Percentiles rank a stretch among this genome's conserved stretches.
phyloP scores from a whole-genome alignment of 2,113 vertebrate species.

The Columba livia region DNA sequence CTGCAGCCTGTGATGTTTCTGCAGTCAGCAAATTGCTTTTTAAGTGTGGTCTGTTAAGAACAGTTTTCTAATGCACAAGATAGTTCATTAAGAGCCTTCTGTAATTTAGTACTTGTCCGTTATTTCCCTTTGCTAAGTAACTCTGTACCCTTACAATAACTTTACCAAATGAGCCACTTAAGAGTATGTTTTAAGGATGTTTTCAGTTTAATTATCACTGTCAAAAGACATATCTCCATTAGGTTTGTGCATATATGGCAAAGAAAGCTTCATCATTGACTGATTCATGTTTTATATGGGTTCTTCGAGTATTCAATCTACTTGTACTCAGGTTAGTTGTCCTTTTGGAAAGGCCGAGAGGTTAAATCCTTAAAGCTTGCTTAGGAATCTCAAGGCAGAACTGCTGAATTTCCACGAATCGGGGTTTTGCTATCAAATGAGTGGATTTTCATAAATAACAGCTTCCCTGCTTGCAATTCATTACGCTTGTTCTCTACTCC shows the following conservation, averaged over 20 bases:
- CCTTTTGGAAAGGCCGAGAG: background rate
- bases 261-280: background rate
- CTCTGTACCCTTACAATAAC: background rate
- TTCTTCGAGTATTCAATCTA: background rate
- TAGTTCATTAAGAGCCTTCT: background rate
- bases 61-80: background rate
- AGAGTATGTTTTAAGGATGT: background rate
- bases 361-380: background rate
- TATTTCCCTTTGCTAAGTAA: background rate
- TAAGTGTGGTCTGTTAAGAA: background rate
- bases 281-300: background rate
- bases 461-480: background rate
- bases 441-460: background rate
- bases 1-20: background rate
- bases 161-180: background rate
- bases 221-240: background rate
- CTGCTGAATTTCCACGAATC: background rate
- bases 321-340: background rate
- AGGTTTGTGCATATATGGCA: background rate
- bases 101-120: background rate
- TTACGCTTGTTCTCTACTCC: background rate
- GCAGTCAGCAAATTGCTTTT: background rate
- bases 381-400: background rate
- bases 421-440: background rate
- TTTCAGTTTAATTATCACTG: constrained; percentile 38